These are phyloP conservation scores for Drosophila limbata DNA, from an alignment of 2,888 invertebrate species.

Conservation along the genomic window DNA sequence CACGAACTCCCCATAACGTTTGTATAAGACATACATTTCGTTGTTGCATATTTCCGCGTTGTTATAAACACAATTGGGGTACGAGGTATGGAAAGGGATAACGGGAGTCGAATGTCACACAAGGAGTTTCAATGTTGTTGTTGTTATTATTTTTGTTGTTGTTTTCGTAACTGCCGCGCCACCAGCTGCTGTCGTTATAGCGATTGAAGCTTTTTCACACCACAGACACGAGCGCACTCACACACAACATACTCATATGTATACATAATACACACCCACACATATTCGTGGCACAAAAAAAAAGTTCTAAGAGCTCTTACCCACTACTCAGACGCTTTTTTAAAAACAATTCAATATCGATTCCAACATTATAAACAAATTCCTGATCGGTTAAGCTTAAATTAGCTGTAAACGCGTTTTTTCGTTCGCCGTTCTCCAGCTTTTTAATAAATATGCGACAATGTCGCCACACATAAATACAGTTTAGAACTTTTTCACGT, in stretches of 20 bases:
- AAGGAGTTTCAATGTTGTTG: conserved; percentile 30
- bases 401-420: conserved; percentile 74
- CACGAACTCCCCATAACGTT: conserved; percentile 52
- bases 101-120: conserved; percentile 12
- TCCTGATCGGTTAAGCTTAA: conserved; percentile 84
- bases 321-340: conserved; percentile 81
- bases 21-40: conserved; percentile 27
- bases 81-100: conserved; percentile 27
- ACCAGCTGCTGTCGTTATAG: conserved; percentile 46
- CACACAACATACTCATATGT: conserved; percentile 31
- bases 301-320: conserved; percentile 78
- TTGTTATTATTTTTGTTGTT: conserved; percentile 30
- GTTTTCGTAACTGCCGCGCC: conserved; percentile 10
- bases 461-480: conserved; percentile 65
- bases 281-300: conserved; percentile 44
- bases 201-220: conserved; percentile 29
- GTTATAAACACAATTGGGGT: conserved; percentile 47
- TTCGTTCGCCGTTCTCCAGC: conserved; percentile 71
- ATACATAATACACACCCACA: conserved; percentile 49
- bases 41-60: conserved; percentile 72
- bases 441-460: conserved; percentile 72
- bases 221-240: conserved; percentile 18
- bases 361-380: conserved; percentile 84
- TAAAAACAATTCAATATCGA: conserved; percentile 84
- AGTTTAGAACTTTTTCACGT: conserved; percentile 65